Evolutionary conservation across 1,140 invertebrate genomes (phyloP).

Genomic region (Antheraea mylitta): DNA sequence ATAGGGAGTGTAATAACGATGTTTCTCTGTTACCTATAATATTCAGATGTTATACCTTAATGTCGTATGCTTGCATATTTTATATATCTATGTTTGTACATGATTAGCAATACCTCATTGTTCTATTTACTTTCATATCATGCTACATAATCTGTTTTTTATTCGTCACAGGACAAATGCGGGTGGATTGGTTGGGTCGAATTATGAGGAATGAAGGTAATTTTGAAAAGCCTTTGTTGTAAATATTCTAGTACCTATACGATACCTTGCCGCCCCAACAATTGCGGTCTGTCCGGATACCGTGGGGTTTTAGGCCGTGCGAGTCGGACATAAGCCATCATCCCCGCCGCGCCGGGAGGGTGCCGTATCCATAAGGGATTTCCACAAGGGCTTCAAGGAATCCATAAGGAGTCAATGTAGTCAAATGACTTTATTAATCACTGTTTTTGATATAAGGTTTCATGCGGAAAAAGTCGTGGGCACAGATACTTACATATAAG

Average conservation of each 20-base stretch:
- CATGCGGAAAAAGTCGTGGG: no score
- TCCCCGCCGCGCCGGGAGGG: no score
- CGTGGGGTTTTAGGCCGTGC: constrained; percentile 16
- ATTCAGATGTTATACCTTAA: constrained; percentile 13
- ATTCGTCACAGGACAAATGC: constrained; percentile 60
- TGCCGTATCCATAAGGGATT: no score
- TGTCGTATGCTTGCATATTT: constrained; percentile 16
- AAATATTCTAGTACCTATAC: not conserved
- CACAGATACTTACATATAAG: no score
- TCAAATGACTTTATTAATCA: no score
- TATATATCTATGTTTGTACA: constrained; percentile 16
- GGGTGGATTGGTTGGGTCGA: constrained; percentile 69
- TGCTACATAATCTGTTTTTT: constrained; percentile 68
- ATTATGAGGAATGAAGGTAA: constrained; percentile 63
- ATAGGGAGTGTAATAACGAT: constrained; percentile 36
- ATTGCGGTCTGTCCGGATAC: constrained; percentile 13
- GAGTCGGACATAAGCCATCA: no score
- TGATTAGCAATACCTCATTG: constrained; percentile 10
- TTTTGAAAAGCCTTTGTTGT: constrained; percentile 20
- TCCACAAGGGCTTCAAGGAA: no score
- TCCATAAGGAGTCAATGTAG: no score
- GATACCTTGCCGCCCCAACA: no score
- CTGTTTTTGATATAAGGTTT: no score
- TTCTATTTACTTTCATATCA: constrained; percentile 40
- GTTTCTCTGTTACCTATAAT: constrained; percentile 33